Percentiles rank a stretch among this genome's conserved stretches.
Evolutionary conservation across 2,797 vertebrate genomes (phyloP).

Genomic region (Muraenolepis orangiensis): DNA sequence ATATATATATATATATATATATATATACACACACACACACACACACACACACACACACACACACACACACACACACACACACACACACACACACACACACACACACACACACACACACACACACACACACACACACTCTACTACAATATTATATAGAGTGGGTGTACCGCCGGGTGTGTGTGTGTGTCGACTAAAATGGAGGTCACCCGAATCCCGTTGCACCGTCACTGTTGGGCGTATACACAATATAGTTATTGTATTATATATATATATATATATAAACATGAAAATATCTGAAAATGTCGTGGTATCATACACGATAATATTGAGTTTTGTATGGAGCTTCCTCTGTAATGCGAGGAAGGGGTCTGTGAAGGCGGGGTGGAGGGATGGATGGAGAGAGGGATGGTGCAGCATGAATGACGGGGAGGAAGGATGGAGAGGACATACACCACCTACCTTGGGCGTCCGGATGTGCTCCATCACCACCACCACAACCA

Average conservation of each 20-base stretch:
- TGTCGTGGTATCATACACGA: no score
- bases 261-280: no score
- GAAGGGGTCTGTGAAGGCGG: no score
- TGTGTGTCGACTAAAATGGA: constrained; percentile 20
- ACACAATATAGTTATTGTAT: no score
- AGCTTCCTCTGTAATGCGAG: no score
- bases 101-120: no score
- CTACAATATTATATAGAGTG: no score
- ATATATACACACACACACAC: not conserved
- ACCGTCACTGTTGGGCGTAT: constrained; percentile 12
- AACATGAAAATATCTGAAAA: no score
- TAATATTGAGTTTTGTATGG: no score
- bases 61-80: not conserved
- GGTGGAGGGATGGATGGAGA: not conserved
- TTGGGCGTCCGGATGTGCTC: constrained; percentile 72
- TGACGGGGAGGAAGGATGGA: not conserved
- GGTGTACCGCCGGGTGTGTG: no score
- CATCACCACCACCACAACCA: constrained; percentile 68
- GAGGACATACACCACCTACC: constrained; percentile 39
- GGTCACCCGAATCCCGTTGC: constrained; percentile 12
- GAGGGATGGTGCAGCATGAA: not conserved
- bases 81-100: no score
- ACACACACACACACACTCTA: no score
- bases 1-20: not conserved
- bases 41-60: constrained; percentile 4